These are phyloP conservation scores for Pseudorasbora parva DNA, from an alignment of 2,113 vertebrate genomes.

Conservation along the genomic window DNA sequence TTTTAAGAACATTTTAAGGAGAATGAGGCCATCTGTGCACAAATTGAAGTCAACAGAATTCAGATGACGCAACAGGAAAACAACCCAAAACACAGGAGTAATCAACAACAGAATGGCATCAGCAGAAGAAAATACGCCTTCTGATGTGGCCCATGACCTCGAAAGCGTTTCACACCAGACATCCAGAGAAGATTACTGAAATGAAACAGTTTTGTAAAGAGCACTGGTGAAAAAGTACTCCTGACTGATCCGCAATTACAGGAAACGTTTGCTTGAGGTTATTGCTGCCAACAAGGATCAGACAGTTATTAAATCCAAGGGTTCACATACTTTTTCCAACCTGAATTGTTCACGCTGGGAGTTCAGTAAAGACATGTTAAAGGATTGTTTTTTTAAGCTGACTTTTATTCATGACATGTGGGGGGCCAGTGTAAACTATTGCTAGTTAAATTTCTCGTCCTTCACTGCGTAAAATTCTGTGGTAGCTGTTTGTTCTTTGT, in stretches of 20 bases:
- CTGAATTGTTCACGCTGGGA: background rate
- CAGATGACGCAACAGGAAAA: conserved; percentile 15
- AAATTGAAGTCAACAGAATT: conserved; percentile 4
- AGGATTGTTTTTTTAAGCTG: background rate
- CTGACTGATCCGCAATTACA: conserved; percentile 6
- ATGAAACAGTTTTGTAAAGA: background rate
- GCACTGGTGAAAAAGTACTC: background rate
- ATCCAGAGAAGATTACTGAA: conserved; percentile 9
- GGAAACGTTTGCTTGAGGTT: background rate
- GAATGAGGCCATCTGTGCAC: background rate
- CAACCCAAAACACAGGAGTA: conserved; percentile 1
- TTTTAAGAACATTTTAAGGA: background rate
- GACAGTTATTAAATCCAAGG: conserved; percentile 24
- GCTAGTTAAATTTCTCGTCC: background rate
- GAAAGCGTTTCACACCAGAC: conserved; percentile 28
- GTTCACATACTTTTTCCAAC: background rate
- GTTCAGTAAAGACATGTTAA: background rate
- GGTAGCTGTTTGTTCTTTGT: conserved; percentile 68
- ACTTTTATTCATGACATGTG: background rate
- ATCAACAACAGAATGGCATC: conserved; percentile 22
- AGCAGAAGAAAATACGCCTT: conserved; percentile 11
- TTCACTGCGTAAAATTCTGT: conserved; percentile 54
- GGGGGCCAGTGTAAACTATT: background rate
- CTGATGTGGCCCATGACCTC: background rate
- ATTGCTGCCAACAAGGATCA: conserved; percentile 3